These are phyloP conservation scores for Sarcophaga caerulescens DNA, from an alignment of 2,888 invertebrate genomes.

Conservation along the genomic window DNA sequence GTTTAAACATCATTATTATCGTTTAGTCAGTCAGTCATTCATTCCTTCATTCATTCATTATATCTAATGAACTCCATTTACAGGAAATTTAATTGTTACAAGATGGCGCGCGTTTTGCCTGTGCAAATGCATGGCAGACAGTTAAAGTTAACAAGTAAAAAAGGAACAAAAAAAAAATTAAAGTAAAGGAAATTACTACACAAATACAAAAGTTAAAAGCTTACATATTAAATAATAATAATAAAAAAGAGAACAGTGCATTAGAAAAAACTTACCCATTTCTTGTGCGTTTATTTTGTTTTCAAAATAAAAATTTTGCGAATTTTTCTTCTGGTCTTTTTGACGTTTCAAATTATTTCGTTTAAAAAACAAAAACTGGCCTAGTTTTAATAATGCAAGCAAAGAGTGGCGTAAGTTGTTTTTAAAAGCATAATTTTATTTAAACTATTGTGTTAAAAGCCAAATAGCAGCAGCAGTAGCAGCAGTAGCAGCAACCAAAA, in stretches of 20 bases:
- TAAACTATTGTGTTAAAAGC: slow-evolving; percentile 10
- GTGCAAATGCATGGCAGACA: slow-evolving; percentile 12
- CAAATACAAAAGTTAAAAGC: neutral
- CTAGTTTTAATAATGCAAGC: slow-evolving; percentile 25
- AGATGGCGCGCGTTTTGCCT: slow-evolving; percentile 56
- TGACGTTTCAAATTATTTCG: neutral
- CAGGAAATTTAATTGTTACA: slow-evolving; percentile 67
- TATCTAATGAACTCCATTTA: slow-evolving; percentile 35
- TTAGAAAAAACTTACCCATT: slow-evolving; percentile 45
- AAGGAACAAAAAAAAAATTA: neutral
- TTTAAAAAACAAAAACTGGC: neutral
- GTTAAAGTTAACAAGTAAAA: slow-evolving; percentile 19
- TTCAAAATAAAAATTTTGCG: neutral
- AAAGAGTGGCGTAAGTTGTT: slow-evolving; percentile 30
- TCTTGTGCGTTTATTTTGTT: neutral
- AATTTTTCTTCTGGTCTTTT: neutral
- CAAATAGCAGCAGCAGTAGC: slow-evolving; percentile 35
- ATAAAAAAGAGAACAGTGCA: neutral
- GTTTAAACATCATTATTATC: neutral
- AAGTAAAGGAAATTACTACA: neutral
- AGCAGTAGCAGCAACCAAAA: slow-evolving; percentile 27
- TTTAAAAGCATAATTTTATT: slow-evolving; percentile 17
- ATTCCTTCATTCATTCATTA: neutral
- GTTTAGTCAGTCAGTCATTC: neutral
- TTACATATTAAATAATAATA: slow-evolving; percentile 20